Evolutionary conservation across 2,888 invertebrate genomes (phyloP).

Genomic region (Euspilapteryx auroguttella): DNA sequence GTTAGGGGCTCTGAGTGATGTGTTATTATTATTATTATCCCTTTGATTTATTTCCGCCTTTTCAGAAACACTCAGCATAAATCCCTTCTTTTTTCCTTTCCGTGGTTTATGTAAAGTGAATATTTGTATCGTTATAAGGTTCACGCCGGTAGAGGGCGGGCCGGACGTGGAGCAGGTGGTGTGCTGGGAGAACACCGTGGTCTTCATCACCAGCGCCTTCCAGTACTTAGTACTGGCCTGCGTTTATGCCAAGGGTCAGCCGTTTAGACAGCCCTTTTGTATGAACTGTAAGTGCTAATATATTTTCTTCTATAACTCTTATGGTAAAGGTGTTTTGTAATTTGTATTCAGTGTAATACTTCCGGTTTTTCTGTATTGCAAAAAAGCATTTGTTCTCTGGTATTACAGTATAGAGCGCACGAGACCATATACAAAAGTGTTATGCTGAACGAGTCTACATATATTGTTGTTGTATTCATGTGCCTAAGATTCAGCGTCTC

Average conservation of each 20-base stretch:
- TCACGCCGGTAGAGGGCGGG: constrained; percentile 34
- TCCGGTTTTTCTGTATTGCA: no score
- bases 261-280: constrained; percentile 71
- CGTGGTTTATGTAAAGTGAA: neutral
- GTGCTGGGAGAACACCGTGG: constrained; percentile 80
- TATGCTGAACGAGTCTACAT: no score
- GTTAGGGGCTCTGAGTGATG: no score
- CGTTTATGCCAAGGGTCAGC: constrained; percentile 79
- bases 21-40: no score
- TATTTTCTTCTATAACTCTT: constrained; percentile 1
- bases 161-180: constrained; percentile 54
- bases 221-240: constrained; percentile 80
- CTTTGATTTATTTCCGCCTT: no score
- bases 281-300: constrained; percentile 54
- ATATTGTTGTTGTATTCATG: no score
- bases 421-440: no score
- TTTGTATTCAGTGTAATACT: no score
- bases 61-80: neutral
- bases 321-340: constrained; percentile 6
- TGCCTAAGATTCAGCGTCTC: no score
- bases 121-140: constrained; percentile 34
- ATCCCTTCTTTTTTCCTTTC: neutral
- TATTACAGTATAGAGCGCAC: no score
- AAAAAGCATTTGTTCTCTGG: no score
- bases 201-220: constrained; percentile 74